Conservation (phyloP, 1,140 invertebrate species). For the Mya arenaria region DNA sequence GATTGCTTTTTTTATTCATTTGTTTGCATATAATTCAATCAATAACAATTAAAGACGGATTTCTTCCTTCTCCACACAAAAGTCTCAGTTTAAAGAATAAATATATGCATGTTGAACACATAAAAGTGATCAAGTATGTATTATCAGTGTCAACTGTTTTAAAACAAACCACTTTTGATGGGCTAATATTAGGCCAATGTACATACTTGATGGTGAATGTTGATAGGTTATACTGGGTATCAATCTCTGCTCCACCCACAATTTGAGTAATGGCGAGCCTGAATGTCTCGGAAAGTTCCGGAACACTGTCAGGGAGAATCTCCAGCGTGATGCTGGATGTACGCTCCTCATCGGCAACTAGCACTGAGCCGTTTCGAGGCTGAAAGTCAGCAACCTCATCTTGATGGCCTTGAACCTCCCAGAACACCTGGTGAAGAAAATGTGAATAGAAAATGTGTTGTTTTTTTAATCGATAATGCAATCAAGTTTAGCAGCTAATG, state of each 20-base stretch:
- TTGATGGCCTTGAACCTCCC: slow-evolving; percentile 67
- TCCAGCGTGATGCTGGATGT: slow-evolving; percentile 66
- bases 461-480: too few species aligned
- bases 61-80: too few species aligned
- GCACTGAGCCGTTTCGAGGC: slow-evolving; percentile 68
- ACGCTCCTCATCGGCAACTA: slow-evolving; percentile 64
- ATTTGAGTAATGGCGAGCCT: slow-evolving; percentile 65
- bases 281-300: slow-evolving; percentile 76
- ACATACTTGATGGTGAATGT: slow-evolving; percentile 74
- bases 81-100: too few species aligned
- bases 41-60: too few species aligned
- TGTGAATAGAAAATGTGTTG: too few species aligned
- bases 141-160: too few species aligned
- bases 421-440: slow-evolving; percentile 76
- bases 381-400: slow-evolving; percentile 63
- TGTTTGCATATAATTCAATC: too few species aligned
- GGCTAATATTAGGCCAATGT: not conserved
- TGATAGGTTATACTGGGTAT: slow-evolving; percentile 62
- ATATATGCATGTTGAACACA: too few species aligned
- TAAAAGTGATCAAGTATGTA: too few species aligned
- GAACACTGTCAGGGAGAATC: slow-evolving; percentile 73
- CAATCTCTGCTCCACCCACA: slow-evolving; percentile 76
- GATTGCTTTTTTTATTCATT: too few species aligned
- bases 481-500: too few species aligned
- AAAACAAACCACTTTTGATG: not conserved